Base-by-base conservation (phyloP, 2,888 invertebrate genomes). In the Tuberolachnus salignus region DNA sequence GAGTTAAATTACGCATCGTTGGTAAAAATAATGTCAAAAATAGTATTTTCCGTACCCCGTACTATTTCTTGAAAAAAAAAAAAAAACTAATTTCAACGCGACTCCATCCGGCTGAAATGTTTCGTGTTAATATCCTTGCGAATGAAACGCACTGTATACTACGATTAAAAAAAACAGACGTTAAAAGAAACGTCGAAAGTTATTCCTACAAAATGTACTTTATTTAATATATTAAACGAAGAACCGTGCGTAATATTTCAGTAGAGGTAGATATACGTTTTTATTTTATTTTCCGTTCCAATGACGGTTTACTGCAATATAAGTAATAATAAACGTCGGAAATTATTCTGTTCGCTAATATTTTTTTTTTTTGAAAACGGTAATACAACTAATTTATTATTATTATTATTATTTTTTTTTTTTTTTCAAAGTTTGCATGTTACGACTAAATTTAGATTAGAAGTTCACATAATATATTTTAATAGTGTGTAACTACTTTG, bases 391-490 rank as follows among this genome's bases (percentile, higher is more conserved):
- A 63, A 51, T 51, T 64, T 74, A 64, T 63, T 63, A 61, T 53
- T 34, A 34, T 34, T n/a, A n/a, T n/a, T n/a, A n/a, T n/a, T n/a
- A n/a, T n/a, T n/a, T n/a, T n/a, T n/a, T n/a, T 34, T 34, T 34
- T 34, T 34, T 34, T 6, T 34, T 53, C 53, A 64, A 74, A 64
- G 63, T 74, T 74, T 53, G 63, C 73, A 74, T 74, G 63, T 74
- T 53, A 64, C 14, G 53, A 64, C 64, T 64, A 44, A 64, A 74
- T 74, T 64, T 64, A 64, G 44, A 74, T 74, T 64, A 74, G 42
- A 72, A 74, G 42, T 42, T 64, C 44, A 53, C 4, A 14, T 53
- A 66, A 14, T 23, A 59, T 59, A 23, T 23, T 53, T 73, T 64
- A 63, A 64, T 63, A 42, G 53, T 14, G 23, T 23, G 23, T 53